Conservation (phyloP, 2,113 vertebrate species). For the Sisor rabdophorus region DNA sequence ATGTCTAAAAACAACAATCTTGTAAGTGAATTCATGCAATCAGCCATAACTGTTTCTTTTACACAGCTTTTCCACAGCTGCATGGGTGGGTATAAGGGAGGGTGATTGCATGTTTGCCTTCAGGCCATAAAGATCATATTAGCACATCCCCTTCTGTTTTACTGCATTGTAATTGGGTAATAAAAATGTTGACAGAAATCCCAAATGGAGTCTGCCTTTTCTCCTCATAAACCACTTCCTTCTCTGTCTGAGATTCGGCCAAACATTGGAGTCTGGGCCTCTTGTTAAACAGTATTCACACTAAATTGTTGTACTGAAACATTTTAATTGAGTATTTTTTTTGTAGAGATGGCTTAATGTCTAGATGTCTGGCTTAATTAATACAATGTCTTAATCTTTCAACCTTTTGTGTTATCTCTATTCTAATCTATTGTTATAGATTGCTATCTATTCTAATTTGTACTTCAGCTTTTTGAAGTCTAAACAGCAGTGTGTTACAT, state of each 20-base stretch:
- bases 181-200: conserved; percentile 39
- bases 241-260: conserved; percentile 8
- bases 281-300: not conserved
- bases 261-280: conserved; percentile 1
- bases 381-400: not conserved
- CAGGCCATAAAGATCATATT: conserved; percentile 32
- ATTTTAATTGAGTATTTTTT: conserved; percentile 5
- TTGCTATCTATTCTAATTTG: not conserved
- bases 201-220: conserved; percentile 2
- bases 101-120: conserved; percentile 34
- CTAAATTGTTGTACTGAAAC: not conserved
- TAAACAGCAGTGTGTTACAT: not conserved
- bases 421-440: not conserved
- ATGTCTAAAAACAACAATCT: not conserved
- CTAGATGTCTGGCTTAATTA: not conserved
- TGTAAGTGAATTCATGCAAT: not conserved
- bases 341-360: too few relatives aligned
- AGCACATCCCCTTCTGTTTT: conserved; percentile 22
- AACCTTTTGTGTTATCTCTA: not conserved
- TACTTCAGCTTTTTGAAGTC: not conserved
- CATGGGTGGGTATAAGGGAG: not conserved
- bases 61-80: not conserved
- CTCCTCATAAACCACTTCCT: conserved; percentile 35
- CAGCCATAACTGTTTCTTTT: not conserved
- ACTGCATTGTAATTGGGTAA: conserved; percentile 25